These are phyloP conservation scores for Danaus plexippus DNA, from an alignment of 1,140 invertebrate species.

Conservation along the genomic window DNA sequence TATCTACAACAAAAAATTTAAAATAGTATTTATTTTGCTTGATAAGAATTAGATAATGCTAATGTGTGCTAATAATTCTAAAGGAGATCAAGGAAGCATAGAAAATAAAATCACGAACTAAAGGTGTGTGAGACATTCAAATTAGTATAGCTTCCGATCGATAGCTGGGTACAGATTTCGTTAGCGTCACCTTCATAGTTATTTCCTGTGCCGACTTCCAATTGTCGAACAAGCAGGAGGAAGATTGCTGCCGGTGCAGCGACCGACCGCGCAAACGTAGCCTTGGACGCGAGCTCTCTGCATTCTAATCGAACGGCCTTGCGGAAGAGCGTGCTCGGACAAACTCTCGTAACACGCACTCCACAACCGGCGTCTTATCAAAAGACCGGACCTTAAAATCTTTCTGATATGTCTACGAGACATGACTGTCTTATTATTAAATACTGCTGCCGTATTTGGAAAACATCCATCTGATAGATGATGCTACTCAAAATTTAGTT, in stretches of 20 bases:
- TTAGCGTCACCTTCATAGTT: slow-evolving; percentile 53
- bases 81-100: slow-evolving; percentile 43
- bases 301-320: slow-evolving; percentile 68
- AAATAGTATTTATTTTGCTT: too few species aligned
- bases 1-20: too few species aligned
- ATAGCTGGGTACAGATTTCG: slow-evolving; percentile 33
- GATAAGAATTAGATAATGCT: too few species aligned
- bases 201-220: slow-evolving; percentile 58
- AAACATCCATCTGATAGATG: too few species aligned
- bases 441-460: too few species aligned
- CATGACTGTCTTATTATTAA: too few species aligned
- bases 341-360: slow-evolving; percentile 59
- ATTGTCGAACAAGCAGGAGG: slow-evolving; percentile 47
- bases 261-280: slow-evolving; percentile 56
- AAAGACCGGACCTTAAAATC: slow-evolving; percentile 14
- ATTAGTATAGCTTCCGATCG: slow-evolving; percentile 59
- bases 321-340: slow-evolving; percentile 58
- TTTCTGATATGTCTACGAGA: slow-evolving; percentile 1
- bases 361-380: slow-evolving; percentile 30
- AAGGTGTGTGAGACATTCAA: slow-evolving; percentile 51
- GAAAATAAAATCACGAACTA: slow-evolving; percentile 41
- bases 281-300: slow-evolving; percentile 68
- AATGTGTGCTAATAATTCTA: slow-evolving; percentile 31
- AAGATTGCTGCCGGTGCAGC: slow-evolving; percentile 55
- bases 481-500: too few species aligned